Base-by-base conservation (phyloP, 2,888 invertebrate species). In the Heliconius aoede region DNA sequence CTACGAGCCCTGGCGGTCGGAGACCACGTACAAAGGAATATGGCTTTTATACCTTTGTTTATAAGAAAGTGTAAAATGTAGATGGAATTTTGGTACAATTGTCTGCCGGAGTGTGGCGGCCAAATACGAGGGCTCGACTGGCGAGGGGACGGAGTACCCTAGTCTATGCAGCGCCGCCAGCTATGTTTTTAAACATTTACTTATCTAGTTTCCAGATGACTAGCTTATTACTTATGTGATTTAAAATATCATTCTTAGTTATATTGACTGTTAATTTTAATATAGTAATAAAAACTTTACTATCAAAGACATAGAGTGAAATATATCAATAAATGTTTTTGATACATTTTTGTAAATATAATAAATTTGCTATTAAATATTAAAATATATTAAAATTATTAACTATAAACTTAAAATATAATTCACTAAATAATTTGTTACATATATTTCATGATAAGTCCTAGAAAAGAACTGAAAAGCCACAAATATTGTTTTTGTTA, bases 41-140 rank as follows among this genome's bases (percentile, higher is more conserved):
- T 86, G 82, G 80, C 79, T 86, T 85, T 82, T 92, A 89, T 85
- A 58, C 8, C 74, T 77, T 60, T 61, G 79, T 13, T 46, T 77
- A 82, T 87, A 91, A 85, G 85, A 83, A 78, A 78, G 77, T 62
- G 74, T 62, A 72, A 61, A 4, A 58, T 60, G 81, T 87, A 81
- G 84, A 78, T 65, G 62, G 74, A 77, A 79, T 81, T 82, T 85
- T 87, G 86, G 88, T 85, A 80, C 78, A 82, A 83, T 85, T 86
- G 90, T 89, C 89, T 91, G 86, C 85, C 88, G 87, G 86, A 91
- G 91, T 91, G 88, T 89, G 86, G 87, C 87, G 87, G 85, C 82
- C 67, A 72, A 79, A 76, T 76, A 73, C 85, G 86, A 90, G 93
- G 92, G 92, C 90, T 88, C 87, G 86, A 86, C 86, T 85, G 87